phyloP scores from a whole-genome alignment of 2,888 invertebrate species.

The Chironomus riparius region DNA sequence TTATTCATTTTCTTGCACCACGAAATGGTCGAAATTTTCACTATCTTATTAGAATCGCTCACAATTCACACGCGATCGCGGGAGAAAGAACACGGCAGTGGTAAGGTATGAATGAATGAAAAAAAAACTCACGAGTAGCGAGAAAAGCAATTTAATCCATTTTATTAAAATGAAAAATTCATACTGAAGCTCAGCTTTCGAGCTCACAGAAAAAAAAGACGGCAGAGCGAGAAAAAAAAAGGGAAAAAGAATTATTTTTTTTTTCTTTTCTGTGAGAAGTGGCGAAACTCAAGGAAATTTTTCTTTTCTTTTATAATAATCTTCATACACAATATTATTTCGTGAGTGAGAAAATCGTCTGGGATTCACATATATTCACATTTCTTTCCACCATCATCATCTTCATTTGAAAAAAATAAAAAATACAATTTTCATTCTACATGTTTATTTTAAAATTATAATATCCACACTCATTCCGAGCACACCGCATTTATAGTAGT shows the following conservation, averaged over 20 bases:
- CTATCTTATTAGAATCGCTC: neutral
- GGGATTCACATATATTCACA: conserved; percentile 13
- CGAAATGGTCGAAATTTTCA: too few species aligned
- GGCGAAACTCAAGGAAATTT: neutral
- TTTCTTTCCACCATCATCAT: neutral
- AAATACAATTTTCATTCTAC: neutral
- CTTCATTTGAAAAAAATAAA: neutral
- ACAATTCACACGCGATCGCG: neutral
- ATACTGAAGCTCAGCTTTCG: conserved; percentile 15
- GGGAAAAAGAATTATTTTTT: neutral
- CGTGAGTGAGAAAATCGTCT: conserved; percentile 24
- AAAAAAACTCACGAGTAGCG: neutral
- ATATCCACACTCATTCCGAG: conserved; percentile 3
- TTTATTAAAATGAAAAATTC: conserved; percentile 26
- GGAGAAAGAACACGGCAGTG: neutral
- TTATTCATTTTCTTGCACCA: too few species aligned
- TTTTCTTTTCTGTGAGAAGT: neutral
- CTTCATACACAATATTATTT: neutral
- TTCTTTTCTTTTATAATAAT: neutral
- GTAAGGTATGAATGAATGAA: neutral
- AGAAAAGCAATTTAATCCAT: conserved; percentile 23
- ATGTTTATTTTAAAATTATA: conserved; percentile 27
- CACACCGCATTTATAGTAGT: neutral
- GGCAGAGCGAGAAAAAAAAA: neutral
- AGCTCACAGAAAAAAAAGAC: neutral